Conservation (phyloP, 2,888 invertebrate genomes). For the Malachius bipustulatus region DNA sequence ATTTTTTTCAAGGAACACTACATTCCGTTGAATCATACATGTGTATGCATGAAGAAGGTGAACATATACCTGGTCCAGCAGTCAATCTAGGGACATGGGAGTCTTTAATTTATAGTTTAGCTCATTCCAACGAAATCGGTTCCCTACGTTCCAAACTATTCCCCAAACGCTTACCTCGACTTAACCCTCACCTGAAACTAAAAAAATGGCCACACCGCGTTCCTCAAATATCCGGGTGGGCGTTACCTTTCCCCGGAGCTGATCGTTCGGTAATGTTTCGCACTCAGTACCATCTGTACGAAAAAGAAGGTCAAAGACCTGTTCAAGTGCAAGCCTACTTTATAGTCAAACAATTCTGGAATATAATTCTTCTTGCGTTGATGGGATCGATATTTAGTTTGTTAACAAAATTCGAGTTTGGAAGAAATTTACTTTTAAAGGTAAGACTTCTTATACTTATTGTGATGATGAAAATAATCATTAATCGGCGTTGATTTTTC, state of each 20-base stretch:
- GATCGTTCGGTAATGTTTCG: slow-evolving; percentile 75
- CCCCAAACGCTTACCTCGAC: slow-evolving; percentile 48
- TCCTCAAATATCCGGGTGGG: slow-evolving; percentile 23
- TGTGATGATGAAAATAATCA: slow-evolving; percentile 27
- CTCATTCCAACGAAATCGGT: slow-evolving; percentile 49
- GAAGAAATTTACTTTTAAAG: slow-evolving; percentile 52
- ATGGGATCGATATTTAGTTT: slow-evolving; percentile 49
- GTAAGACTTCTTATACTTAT: slow-evolving; percentile 33
- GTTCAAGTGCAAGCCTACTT: slow-evolving; percentile 65
- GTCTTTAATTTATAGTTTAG: slow-evolving; percentile 69
- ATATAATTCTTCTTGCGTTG: slow-evolving; percentile 35
- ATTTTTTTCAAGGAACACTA: slow-evolving; percentile 57
- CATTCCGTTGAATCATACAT: slow-evolving; percentile 70
- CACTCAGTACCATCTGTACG: slow-evolving; percentile 65
- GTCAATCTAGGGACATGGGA: slow-evolving; percentile 84
- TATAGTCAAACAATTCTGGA: slow-evolving; percentile 38
- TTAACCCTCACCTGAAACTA: slow-evolving; percentile 41
- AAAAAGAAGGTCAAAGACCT: slow-evolving; percentile 57
- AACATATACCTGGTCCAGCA: slow-evolving; percentile 36
- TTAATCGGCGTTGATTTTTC: neutral
- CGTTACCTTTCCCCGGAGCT: slow-evolving; percentile 55
- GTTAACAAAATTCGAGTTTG: slow-evolving; percentile 40
- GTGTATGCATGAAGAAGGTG: slow-evolving; percentile 27
- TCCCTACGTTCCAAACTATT: slow-evolving; percentile 55
- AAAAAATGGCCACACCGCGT: slow-evolving; percentile 20